phyloP scores from a whole-genome alignment of 2,797 vertebrate genomes.

The Cirrhinus mrigala region DNA sequence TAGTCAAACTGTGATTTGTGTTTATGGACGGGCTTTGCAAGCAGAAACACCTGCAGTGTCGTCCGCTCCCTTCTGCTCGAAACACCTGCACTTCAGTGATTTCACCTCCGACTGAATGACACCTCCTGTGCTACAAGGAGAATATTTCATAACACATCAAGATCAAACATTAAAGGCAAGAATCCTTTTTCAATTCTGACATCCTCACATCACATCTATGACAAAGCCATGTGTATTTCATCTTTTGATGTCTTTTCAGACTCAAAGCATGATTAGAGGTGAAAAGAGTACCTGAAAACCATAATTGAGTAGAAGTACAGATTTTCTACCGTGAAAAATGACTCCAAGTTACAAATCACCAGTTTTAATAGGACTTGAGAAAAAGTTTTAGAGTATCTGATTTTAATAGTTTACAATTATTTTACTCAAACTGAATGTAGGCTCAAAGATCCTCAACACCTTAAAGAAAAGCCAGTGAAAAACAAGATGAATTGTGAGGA shows the following conservation, averaged over 20 bases:
- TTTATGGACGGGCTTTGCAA: background rate
- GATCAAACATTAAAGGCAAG: slow-evolving; percentile 36
- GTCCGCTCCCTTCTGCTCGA: background rate
- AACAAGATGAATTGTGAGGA: background rate
- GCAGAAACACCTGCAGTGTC: slow-evolving; percentile 18
- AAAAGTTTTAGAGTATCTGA: background rate
- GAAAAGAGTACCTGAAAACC: too few species aligned
- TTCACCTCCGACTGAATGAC: slow-evolving; percentile 42
- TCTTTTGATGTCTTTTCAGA: background rate
- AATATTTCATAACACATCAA: slow-evolving; percentile 58
- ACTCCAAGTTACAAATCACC: background rate
- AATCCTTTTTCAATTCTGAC: slow-evolving; percentile 55
- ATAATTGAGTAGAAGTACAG: too few species aligned
- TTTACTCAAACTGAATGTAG: background rate
- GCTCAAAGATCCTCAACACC: background rate
- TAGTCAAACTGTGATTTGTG: slow-evolving; percentile 17
- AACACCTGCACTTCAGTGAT: slow-evolving; percentile 36
- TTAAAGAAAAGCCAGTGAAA: background rate
- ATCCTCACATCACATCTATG: slow-evolving; percentile 42
- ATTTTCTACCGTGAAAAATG: too few species aligned
- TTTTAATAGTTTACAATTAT: too few species aligned
- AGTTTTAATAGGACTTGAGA: background rate
- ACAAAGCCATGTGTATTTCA: slow-evolving; percentile 37
- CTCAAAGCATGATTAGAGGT: background rate
- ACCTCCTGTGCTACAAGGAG: slow-evolving; percentile 35